Percentiles rank a stretch among this genome's conserved stretches.
Evolutionary conservation across 30 jellyfish, hydroid and myxozoan species (phyloP).

Genomic region (Turritopsis dohrnii): DNA sequence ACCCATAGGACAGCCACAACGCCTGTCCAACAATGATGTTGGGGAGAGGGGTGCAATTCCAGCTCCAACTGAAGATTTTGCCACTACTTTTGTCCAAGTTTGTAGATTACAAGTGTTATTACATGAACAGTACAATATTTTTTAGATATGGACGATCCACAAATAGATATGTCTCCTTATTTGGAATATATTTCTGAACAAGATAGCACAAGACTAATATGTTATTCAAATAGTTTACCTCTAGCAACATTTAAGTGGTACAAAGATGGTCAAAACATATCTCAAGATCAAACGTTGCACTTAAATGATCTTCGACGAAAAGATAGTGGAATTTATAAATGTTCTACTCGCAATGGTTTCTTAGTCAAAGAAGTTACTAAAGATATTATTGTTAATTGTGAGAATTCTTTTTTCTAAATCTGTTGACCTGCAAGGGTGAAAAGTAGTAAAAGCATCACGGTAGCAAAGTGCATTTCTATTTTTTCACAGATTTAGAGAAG

Average conservation of each 20-base stretch:
- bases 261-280: constrained; percentile 15
- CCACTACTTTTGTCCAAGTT: too few species aligned
- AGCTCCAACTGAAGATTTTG: too few species aligned
- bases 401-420: not conserved
- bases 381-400: not conserved
- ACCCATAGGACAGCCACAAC: too few species aligned
- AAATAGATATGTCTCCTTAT: not conserved
- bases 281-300: not conserved
- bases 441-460: too few species aligned
- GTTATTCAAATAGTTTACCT: not conserved
- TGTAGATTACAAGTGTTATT: too few species aligned
- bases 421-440: too few species aligned
- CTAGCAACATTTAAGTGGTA: not conserved
- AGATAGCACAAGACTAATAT: not conserved
- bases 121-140: too few species aligned
- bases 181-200: not conserved
- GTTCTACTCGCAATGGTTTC: not conserved
- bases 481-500: not conserved
- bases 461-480: too few species aligned
- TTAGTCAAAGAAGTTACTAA: not conserved
- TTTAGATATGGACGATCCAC: constrained; percentile 8
- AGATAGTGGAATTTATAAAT: constrained; percentile 21
- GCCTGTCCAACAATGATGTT: too few species aligned
- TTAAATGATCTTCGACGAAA: not conserved
- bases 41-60: too few species aligned